phyloP scores from a whole-genome alignment of 2,797 vertebrate genomes.

The Cetoscarus ocellatus region DNA sequence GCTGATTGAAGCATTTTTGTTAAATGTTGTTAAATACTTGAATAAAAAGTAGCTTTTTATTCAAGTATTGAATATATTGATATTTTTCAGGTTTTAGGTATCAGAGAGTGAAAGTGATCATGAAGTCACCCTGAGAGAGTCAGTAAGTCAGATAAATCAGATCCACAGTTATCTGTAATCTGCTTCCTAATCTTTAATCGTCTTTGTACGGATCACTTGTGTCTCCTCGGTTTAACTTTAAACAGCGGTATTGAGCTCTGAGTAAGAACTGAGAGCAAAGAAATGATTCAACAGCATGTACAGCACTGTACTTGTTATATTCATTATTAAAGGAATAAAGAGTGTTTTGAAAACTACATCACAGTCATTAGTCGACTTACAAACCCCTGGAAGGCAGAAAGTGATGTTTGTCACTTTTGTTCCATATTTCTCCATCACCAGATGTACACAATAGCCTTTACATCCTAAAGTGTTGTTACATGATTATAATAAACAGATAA shows the following conservation, averaged over 20 bases:
- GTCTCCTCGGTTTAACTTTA: slow-evolving; percentile 13
- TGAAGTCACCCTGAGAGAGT: slow-evolving; percentile 28
- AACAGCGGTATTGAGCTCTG: slow-evolving; percentile 24
- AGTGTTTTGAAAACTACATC: too few species aligned
- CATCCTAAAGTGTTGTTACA: too few species aligned
- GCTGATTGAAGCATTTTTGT: too few species aligned
- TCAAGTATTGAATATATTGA: not conserved
- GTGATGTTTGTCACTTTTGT: too few species aligned
- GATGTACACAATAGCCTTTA: too few species aligned
- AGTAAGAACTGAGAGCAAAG: slow-evolving; percentile 9
- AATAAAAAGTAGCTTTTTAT: not conserved
- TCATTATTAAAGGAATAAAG: not conserved
- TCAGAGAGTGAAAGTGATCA: slow-evolving; percentile 6
- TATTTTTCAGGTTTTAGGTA: not conserved
- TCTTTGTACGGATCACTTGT: slow-evolving; percentile 27
- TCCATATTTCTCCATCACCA: too few species aligned
- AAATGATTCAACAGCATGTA: not conserved
- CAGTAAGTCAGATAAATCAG: slow-evolving; percentile 40
- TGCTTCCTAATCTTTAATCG: slow-evolving; percentile 53
- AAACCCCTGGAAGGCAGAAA: too few species aligned
- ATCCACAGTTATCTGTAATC: slow-evolving; percentile 50
- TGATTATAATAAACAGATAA: too few species aligned
- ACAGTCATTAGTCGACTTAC: too few species aligned
- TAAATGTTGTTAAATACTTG: not conserved
- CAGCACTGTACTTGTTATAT: not conserved